These are phyloP conservation scores for Phortica okadai DNA, from an alignment of 2,888 invertebrate genomes.

Conservation along the genomic window DNA sequence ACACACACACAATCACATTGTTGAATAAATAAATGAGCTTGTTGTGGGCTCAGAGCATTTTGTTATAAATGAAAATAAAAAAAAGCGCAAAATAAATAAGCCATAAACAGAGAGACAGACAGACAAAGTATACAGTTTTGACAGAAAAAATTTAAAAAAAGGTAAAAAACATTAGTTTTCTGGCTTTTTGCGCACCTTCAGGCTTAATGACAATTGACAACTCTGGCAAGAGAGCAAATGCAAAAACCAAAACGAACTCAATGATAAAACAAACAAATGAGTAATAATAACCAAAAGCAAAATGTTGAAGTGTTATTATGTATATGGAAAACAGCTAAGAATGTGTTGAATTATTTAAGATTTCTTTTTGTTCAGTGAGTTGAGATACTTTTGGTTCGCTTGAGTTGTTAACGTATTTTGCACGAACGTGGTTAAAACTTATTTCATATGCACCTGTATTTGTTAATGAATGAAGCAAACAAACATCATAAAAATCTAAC, in stretches of 20 bases:
- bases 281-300: no score
- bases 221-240: slow-evolving; percentile 8
- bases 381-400: slow-evolving; percentile 46
- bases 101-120: no score
- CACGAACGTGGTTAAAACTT: no score
- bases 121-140: no score
- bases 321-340: slow-evolving; percentile 35
- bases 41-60: no score
- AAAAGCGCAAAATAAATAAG: no score
- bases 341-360: slow-evolving; percentile 43
- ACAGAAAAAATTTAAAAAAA: no score
- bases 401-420: slow-evolving; percentile 39
- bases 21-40: no score
- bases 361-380: slow-evolving; percentile 33
- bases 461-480: slow-evolving; percentile 1
- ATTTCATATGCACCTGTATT: background rate
- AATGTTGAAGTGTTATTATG: no score
- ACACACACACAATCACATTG: background rate
- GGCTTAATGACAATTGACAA: background rate
- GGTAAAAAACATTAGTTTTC: no score
- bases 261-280: background rate
- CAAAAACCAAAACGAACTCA: background rate
- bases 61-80: no score
- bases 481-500: background rate
- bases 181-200: background rate